A percentile compares a stretch with the other conserved stretches of the same genome.
Conservation (phyloP, 2,888 invertebrate genomes). For the Tetranychus truncatus region DNA sequence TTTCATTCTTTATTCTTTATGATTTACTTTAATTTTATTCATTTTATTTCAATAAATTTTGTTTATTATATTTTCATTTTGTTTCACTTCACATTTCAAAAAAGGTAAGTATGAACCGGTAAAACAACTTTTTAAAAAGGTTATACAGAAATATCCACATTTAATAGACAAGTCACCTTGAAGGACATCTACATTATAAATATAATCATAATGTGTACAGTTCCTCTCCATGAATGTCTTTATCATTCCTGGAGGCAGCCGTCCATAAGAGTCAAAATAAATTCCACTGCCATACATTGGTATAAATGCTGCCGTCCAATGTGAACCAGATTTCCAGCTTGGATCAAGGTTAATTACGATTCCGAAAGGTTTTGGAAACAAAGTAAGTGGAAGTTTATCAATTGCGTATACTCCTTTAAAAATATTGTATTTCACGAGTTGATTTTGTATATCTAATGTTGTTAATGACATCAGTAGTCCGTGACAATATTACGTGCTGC, state of each 20-base stretch:
- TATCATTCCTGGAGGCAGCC: not conserved
- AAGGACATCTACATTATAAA: not conserved
- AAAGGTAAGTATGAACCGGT: too few species aligned
- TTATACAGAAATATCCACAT: too few species aligned
- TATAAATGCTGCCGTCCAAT: not conserved
- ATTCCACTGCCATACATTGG: not conserved
- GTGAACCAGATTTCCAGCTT: not conserved
- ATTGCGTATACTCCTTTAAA: not conserved
- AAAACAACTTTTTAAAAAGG: too few species aligned
- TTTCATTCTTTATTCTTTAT: too few species aligned
- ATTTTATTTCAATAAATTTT: too few species aligned
- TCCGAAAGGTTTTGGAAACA: not conserved
- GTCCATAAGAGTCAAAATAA: not conserved
- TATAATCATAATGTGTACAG: not conserved
- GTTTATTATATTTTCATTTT: too few species aligned
- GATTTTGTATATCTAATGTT: not conserved
- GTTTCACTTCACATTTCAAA: too few species aligned
- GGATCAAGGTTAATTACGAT: not conserved
- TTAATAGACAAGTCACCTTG: not conserved
- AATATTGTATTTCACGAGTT: not conserved
- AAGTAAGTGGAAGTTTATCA: not conserved
- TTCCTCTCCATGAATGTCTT: not conserved
- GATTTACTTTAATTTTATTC: too few species aligned
- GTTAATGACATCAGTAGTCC: not conserved
- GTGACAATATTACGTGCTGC: not conserved